These are phyloP conservation scores for Pectinophora gossypiella DNA, from an alignment of 1,140 invertebrate genomes.

Conservation along the genomic window DNA sequence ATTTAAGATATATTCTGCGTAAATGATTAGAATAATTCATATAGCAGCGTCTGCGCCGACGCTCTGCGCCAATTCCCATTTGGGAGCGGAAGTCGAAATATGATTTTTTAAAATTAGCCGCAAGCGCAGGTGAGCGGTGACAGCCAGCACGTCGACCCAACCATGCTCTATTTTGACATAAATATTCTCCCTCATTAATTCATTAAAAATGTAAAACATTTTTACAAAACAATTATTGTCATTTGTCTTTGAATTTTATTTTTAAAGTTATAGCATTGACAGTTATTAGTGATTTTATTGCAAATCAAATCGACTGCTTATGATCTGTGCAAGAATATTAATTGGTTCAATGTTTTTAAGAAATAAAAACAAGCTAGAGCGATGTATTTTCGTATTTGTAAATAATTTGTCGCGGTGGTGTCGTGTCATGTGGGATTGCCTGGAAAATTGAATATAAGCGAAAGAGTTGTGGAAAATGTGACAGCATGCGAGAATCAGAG, in stretches of 20 bases:
- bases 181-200: slow-evolving; percentile 39
- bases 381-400: too few species aligned
- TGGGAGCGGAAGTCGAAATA: slow-evolving; percentile 66
- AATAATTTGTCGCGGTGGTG: not conserved
- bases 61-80: slow-evolving; percentile 66
- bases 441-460: not conserved
- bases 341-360: too few species aligned
- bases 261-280: too few species aligned
- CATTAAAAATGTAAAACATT: too few species aligned
- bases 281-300: too few species aligned
- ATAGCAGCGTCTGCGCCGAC: too few species aligned
- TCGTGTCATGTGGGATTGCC: not conserved
- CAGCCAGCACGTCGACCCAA: slow-evolving; percentile 35
- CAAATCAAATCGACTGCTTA: too few species aligned
- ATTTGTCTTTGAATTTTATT: too few species aligned
- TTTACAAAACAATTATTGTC: too few species aligned
- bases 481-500: slow-evolving; percentile 47
- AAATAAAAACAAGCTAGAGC: too few species aligned
- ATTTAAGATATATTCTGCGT: too few species aligned
- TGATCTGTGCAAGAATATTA: too few species aligned
- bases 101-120: slow-evolving; percentile 70
- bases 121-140: slow-evolving; percentile 63
- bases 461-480: slow-evolving; percentile 26
- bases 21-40: slow-evolving; percentile 6
- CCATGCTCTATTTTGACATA: slow-evolving; percentile 36